Percentiles rank a stretch among this genome's conserved stretches.
phyloP scores from a whole-genome alignment of 1,140 invertebrate genomes.

The Papilio helenus region DNA sequence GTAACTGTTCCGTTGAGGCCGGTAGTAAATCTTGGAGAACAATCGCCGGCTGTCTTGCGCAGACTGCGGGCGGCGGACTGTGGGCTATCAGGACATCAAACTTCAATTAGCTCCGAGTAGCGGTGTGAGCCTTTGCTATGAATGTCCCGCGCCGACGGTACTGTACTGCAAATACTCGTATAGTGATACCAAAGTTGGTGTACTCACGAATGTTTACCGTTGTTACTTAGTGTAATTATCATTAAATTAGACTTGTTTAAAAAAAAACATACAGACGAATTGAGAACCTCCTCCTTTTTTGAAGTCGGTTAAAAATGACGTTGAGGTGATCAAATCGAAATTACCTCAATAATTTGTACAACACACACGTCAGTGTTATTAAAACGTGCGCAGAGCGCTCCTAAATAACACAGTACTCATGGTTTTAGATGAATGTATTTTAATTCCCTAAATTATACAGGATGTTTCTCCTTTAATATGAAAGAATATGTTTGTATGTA shows the following conservation, averaged over 20 bases:
- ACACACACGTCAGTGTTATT: too few relatives aligned
- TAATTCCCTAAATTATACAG: background rate
- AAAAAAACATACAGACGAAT: too few relatives aligned
- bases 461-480: background rate
- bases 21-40: constrained; percentile 3
- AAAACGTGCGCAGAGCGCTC: background rate
- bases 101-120: constrained; percentile 43
- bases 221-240: too few relatives aligned
- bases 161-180: background rate
- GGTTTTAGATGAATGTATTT: background rate
- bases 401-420: background rate
- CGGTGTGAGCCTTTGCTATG: background rate
- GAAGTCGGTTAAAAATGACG: too few relatives aligned
- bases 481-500: background rate
- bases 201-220: too few relatives aligned
- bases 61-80: constrained; percentile 32
- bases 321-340: too few relatives aligned
- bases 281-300: too few relatives aligned
- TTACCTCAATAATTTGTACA: too few relatives aligned
- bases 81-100: constrained; percentile 45
- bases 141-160: background rate
- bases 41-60: background rate
- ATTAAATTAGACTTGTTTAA: too few relatives aligned
- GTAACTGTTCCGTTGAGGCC: background rate
- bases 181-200: too few relatives aligned